Evolutionary conservation across 1,140 invertebrate genomes (phyloP), one percentile per base, ranked within the genome.

Genomic region (Diachasmimorpha longicaudata): DNA sequence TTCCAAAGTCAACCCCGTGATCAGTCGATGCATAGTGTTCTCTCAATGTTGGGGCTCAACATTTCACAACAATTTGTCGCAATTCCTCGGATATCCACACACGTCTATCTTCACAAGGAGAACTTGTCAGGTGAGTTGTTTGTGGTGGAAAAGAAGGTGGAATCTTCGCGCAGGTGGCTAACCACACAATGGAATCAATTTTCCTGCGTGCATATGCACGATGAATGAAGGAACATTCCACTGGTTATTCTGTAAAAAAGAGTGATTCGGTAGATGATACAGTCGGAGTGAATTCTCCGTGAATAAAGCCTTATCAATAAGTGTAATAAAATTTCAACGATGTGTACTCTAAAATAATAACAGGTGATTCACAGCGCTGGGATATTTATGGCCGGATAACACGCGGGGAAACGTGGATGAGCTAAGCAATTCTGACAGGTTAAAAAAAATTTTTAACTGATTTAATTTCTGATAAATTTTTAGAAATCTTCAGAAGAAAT

Each of bases 131-230:
- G 66, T 68, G 36, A 68, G 66, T 68, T 39, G 36, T 68, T 68
- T n/a, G 31, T 68, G 31, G 25, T 25, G 58, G 4, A 63, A 63
- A 68, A 68, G 66, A 68, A 68, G 66, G 58, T 63, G 23, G 58
- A 63, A 63, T 63, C 16, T n/a, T 16, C n/a, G 48, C 14, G 13
- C 58, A 63, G 58, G 58, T 63, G 58, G 14, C 66, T 68, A 39
- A 39, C 66, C 31, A 68, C 31, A 68, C 66, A 68, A 68, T 68
- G 66, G 66, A 68, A 68, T 68, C 66, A 68, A 68, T 68, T 68
- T 63, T 58, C 58, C 23, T 10, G 6, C 23, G 13, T 55, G 48
- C 48, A 55, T 55, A 55, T 55, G 8, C 19, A 55, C 48, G 48
- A 21, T 55, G 48, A 19, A 55, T 21, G 14, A 55, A 55, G 14